Evolutionary conservation across 2,797 vertebrate species (phyloP).

Genomic region (Enteromius treurensis): DNA sequence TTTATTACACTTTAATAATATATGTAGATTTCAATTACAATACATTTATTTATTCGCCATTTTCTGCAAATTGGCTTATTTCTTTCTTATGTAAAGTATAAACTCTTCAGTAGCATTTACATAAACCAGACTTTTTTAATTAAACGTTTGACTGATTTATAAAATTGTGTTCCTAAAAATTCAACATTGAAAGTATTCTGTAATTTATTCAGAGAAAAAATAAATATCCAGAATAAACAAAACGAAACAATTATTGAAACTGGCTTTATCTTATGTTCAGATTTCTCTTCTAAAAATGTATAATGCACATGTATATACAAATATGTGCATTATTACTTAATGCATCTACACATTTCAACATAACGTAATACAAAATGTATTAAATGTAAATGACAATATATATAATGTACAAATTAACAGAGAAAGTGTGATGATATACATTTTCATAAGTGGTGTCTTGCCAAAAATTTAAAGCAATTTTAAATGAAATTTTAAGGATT

Average conservation of each 20-base stretch:
- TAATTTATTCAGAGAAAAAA: not conserved
- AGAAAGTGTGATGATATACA: not conserved
- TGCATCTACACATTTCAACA: not conserved
- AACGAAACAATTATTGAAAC: not conserved
- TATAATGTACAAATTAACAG: not conserved
- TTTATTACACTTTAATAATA: not conserved
- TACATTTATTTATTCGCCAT: not conserved
- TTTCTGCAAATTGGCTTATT: not conserved
- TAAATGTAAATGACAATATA: not conserved
- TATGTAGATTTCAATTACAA: not conserved
- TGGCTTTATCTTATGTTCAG: not conserved
- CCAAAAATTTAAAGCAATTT: not conserved
- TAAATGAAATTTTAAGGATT: not conserved
- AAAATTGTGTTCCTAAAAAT: not conserved
- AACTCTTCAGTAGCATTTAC: not conserved
- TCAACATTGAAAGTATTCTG: not conserved
- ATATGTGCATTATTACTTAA: not conserved
- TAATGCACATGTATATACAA: not conserved
- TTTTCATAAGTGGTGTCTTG: not conserved
- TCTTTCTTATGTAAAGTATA: too few species aligned
- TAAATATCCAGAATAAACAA: not conserved
- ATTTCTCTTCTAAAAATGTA: not conserved
- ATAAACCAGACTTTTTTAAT: not conserved
- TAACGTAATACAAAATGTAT: not conserved
- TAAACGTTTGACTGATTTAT: not conserved